A percentile compares a stretch with the other conserved stretches of the same genome.
Evolutionary conservation across 2,888 invertebrate genomes (phyloP).

Genomic region (Buathra laborator): DNA sequence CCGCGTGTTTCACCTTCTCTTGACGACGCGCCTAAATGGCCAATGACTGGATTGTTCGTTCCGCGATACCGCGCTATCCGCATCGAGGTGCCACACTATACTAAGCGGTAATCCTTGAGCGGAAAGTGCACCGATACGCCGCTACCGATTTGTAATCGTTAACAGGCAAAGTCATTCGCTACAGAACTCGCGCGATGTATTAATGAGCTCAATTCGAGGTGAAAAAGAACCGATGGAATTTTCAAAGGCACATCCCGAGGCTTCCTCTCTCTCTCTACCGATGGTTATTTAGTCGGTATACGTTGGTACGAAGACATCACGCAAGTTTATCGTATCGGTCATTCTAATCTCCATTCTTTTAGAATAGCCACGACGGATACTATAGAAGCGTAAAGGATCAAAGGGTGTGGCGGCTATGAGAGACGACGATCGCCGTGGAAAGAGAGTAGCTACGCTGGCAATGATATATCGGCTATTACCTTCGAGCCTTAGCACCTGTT

Average conservation of each 20-base stretch:
- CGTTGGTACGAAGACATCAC: conserved; percentile 39
- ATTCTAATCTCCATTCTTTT: conserved; percentile 55
- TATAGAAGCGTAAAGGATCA: conserved; percentile 60
- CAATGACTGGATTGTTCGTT: neutral
- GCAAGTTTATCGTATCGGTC: conserved; percentile 39
- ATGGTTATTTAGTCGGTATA: neutral
- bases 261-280: neutral
- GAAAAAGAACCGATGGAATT: conserved; percentile 24
- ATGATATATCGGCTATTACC: conserved; percentile 82
- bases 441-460: conserved; percentile 70
- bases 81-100: neutral
- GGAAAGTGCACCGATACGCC: conserved; percentile 78
- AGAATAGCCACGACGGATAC: conserved; percentile 32
- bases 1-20: neutral
- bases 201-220: conserved; percentile 30
- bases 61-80: neutral
- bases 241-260: conserved; percentile 4
- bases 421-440: conserved; percentile 67
- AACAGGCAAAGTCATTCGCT: conserved; percentile 73
- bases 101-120: conserved; percentile 81
- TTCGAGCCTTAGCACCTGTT: conserved; percentile 80
- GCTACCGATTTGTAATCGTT: conserved; percentile 84
- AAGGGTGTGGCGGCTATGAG: conserved; percentile 66
- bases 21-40: neutral
- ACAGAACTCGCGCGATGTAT: conserved; percentile 30